Percentiles rank a stretch among this genome's conserved stretches.
These are phyloP conservation scores for Parelbella ahira DNA, from an alignment of 2,888 invertebrate species.

Conservation along the genomic window DNA sequence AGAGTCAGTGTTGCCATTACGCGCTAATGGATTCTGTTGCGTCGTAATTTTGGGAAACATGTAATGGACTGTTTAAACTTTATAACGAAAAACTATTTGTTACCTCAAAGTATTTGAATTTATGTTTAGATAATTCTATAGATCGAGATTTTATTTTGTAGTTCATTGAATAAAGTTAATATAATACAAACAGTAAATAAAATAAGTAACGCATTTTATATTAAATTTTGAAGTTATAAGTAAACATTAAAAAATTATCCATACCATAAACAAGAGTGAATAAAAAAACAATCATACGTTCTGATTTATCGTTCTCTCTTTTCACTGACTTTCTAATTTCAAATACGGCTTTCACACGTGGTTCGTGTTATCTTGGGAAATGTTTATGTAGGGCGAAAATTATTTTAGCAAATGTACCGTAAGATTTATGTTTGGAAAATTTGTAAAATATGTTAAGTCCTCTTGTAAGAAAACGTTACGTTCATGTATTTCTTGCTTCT, in stretches of 20 bases:
- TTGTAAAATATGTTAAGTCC: constrained; percentile 23
- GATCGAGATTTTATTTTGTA: too few relatives aligned
- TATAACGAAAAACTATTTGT: too few relatives aligned
- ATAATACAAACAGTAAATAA: too few relatives aligned
- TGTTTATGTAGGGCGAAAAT: constrained; percentile 21
- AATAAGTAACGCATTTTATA: too few relatives aligned
- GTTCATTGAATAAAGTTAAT: too few relatives aligned
- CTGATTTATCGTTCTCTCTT: background rate
- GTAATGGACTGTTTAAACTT: too few relatives aligned
- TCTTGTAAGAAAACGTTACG: constrained; percentile 14
- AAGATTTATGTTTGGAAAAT: constrained; percentile 23
- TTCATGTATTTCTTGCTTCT: constrained; percentile 2
- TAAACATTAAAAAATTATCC: too few relatives aligned
- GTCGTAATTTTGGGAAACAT: constrained; percentile 4
- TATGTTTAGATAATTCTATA: too few relatives aligned
- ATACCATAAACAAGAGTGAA: too few relatives aligned
- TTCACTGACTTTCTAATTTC: constrained; percentile 5
- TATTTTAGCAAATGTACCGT: constrained; percentile 23
- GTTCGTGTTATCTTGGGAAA: constrained; percentile 22
- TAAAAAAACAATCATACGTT: too few relatives aligned
- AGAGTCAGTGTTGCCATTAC: constrained; percentile 46
- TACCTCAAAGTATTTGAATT: too few relatives aligned
- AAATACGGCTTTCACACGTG: constrained; percentile 16
- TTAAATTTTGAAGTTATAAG: too few relatives aligned
- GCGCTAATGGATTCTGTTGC: constrained; percentile 44